A percentile compares a stretch with the other conserved stretches of the same genome.
Conservation (phyloP, 2,888 invertebrate species). For the Aphidoletes aphidimyza region DNA sequence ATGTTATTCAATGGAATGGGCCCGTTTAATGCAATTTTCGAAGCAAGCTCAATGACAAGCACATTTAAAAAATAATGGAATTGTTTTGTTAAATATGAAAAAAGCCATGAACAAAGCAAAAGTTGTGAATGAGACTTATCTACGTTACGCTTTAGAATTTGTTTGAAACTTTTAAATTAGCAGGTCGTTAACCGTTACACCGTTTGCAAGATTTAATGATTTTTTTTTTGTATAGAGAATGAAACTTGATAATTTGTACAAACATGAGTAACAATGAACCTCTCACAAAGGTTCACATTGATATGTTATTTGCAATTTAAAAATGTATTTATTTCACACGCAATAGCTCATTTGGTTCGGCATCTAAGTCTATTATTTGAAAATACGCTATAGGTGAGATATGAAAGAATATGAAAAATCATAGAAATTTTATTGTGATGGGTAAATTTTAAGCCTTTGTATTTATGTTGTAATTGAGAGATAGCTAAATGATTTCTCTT, state of each 20-base stretch:
- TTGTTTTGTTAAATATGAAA: neutral
- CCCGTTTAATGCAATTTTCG: conserved; percentile 23
- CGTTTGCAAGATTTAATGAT: neutral
- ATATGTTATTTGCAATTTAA: too few species aligned
- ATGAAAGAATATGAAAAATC: too few species aligned
- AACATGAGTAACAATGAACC: too few species aligned
- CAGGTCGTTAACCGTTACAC: neutral
- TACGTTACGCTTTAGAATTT: neutral
- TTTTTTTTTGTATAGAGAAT: neutral
- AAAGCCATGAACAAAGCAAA: neutral
- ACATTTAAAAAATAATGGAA: conserved; percentile 36
- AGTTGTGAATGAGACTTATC: neutral
- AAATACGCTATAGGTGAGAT: too few species aligned
- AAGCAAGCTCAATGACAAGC: conserved; percentile 18
- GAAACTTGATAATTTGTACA: neutral
- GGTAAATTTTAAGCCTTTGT: neutral
- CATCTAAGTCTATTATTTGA: neutral
- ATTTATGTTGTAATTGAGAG: neutral
- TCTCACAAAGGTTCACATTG: too few species aligned
- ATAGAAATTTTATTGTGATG: too few species aligned
- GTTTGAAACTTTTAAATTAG: neutral
- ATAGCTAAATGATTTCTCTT: too few species aligned
- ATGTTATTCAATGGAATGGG: conserved; percentile 9
- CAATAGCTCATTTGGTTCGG: neutral
- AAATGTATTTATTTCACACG: conserved; percentile 10